phyloP scores from a whole-genome alignment of 2,797 vertebrate species.

The Catostomus latipinnis region DNA sequence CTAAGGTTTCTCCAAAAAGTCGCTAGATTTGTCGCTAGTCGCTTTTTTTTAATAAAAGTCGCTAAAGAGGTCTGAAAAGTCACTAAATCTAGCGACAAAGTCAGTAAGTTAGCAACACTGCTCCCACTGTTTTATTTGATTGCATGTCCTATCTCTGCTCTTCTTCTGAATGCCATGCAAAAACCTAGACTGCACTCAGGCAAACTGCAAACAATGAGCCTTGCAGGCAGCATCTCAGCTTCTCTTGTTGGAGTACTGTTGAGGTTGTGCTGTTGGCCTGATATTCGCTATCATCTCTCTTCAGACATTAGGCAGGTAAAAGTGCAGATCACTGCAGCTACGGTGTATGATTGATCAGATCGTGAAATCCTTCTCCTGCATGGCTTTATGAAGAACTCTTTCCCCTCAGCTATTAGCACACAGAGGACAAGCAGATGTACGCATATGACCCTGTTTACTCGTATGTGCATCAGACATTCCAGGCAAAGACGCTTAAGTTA shows the following conservation, averaged over 20 bases:
- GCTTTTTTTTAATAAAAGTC: too few species aligned
- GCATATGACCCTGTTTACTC: neutral
- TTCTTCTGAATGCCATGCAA: constrained; percentile 17
- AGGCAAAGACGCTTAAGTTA: too few species aligned
- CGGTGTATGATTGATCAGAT: constrained; percentile 29
- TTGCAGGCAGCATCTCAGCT: neutral
- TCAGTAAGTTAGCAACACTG: too few species aligned
- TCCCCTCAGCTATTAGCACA: neutral
- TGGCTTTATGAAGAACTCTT: constrained; percentile 10
- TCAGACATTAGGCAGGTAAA: neutral
- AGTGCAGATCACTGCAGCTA: neutral
- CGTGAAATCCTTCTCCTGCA: constrained; percentile 6
- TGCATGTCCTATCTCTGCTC: constrained; percentile 59
- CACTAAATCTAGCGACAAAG: too few species aligned
- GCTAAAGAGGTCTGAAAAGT: too few species aligned
- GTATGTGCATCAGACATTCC: neutral
- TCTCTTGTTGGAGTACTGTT: too few species aligned
- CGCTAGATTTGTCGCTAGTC: too few species aligned
- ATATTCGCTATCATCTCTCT: neutral
- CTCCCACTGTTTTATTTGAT: constrained; percentile 61
- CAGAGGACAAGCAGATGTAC: constrained; percentile 20
- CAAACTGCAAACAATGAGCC: constrained; percentile 2
- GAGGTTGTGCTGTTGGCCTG: constrained; percentile 15
- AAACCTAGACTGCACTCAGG: constrained; percentile 28
- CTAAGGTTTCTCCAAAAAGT: too few species aligned